Percentiles rank a stretch among this genome's conserved stretches.
phyloP scores from a whole-genome alignment of 2,888 invertebrate species.

The Drosophila nigritarsus region DNA sequence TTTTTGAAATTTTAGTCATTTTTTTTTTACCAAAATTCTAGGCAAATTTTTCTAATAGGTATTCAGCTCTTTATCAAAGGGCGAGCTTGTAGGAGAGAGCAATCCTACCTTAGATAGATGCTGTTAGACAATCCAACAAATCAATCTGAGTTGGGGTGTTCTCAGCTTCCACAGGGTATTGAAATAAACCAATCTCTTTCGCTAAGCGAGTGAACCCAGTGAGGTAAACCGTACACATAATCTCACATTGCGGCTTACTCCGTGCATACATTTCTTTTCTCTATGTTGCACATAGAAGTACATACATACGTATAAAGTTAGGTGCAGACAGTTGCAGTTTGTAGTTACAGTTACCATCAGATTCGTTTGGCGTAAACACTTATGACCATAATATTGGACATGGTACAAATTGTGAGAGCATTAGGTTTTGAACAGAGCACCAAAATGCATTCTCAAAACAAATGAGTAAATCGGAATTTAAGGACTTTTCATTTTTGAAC shows the following conservation, averaged over 20 bases:
- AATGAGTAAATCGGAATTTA: not conserved
- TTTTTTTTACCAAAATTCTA: not conserved
- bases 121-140: too few relatives aligned
- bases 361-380: not conserved
- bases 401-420: not conserved
- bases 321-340: constrained; percentile 18
- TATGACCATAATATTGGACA: not conserved
- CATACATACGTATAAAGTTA: not conserved
- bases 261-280: not conserved
- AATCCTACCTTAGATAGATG: not conserved
- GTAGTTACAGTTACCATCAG: constrained; percentile 7
- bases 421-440: not conserved
- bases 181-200: not conserved
- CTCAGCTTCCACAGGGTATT: not conserved
- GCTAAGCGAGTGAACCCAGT: not conserved
- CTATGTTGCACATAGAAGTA: not conserved
- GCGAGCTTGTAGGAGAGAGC: not conserved
- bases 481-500: not conserved
- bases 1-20: not conserved
- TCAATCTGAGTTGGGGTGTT: not conserved
- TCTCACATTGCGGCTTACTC: constrained; percentile 18
- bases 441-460: not conserved
- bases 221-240: constrained; percentile 30
- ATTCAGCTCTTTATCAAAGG: not conserved
- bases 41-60: not conserved